Conservation (phyloP, 2,797 vertebrate genomes). For the Myripristis murdjan region DNA sequence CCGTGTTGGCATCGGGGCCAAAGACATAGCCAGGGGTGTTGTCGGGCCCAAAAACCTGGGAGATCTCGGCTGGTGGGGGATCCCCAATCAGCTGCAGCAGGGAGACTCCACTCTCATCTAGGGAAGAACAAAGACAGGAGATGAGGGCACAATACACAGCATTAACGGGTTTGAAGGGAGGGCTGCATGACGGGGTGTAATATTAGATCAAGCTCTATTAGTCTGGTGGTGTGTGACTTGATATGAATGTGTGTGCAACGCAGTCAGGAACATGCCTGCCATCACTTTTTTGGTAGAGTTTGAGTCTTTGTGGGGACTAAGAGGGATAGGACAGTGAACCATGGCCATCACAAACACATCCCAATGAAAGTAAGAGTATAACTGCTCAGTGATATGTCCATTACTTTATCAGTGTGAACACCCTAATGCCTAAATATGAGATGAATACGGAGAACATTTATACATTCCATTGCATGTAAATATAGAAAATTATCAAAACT, state of each 20-base stretch:
- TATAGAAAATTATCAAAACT: not conserved
- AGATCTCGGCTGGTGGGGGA: slow-evolving; percentile 87
- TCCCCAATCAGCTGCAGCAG: slow-evolving; percentile 93
- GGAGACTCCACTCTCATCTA: slow-evolving; percentile 87
- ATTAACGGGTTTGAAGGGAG: slow-evolving; percentile 44
- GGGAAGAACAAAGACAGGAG: slow-evolving; percentile 30
- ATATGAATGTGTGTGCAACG: slow-evolving; percentile 31
- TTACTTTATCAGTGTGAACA: not conserved
- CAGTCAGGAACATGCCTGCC: slow-evolving; percentile 4
- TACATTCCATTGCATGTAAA: not conserved
- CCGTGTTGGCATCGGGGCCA: slow-evolving; percentile 84
- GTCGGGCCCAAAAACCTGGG: slow-evolving; percentile 84
- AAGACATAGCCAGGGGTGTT: slow-evolving; percentile 88
- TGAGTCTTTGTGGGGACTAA: not conserved
- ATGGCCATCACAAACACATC: not conserved
- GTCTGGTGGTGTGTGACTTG: slow-evolving; percentile 19
- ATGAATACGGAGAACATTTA: not conserved
- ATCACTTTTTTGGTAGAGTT: not conserved
- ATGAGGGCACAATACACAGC: slow-evolving; percentile 24
- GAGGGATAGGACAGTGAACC: not conserved
- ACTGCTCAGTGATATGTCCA: not conserved
- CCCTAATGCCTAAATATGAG: not conserved
- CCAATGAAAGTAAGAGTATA: not conserved
- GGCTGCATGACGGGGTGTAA: slow-evolving; percentile 64
- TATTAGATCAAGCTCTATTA: slow-evolving; percentile 58